phyloP scores from a whole-genome alignment of 2,113 vertebrate genomes.

The Crotalus tigris region DNA sequence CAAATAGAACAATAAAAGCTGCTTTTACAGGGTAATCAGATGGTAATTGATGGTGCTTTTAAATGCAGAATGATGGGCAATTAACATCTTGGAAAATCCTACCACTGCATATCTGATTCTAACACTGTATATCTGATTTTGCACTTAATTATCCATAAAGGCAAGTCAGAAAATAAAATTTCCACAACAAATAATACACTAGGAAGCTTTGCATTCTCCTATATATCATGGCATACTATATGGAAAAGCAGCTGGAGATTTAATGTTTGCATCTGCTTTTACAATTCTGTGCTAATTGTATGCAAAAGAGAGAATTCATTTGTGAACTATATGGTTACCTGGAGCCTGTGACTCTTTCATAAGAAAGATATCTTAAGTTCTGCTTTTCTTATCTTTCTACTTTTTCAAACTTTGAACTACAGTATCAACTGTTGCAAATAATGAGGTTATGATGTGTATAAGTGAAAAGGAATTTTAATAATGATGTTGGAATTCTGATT shows the following conservation, averaged over 20 bases:
- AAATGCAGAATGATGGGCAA: conserved; percentile 24
- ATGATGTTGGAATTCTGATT: background rate
- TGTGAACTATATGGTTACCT: background rate
- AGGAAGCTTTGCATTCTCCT: background rate
- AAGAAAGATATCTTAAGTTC: background rate
- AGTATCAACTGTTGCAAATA: background rate
- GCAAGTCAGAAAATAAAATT: background rate
- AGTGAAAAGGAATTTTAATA: background rate
- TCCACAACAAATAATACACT: background rate
- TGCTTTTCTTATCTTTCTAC: background rate
- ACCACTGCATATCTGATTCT: background rate
- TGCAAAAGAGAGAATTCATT: background rate
- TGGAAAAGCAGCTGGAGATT: background rate
- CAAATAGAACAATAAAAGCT: conserved; percentile 29
- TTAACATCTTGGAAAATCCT: conserved; percentile 25
- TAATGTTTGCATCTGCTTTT: background rate
- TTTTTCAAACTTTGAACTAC: background rate
- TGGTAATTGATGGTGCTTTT: conserved; percentile 28
- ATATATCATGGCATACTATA: background rate
- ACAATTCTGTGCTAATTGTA: background rate
- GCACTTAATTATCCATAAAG: conserved; percentile 13
- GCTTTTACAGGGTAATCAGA: conserved; percentile 32
- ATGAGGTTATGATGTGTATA: background rate
- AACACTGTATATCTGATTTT: conserved; percentile 1
- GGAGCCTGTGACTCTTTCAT: background rate